Conservation (phyloP, 2,797 vertebrate genomes). For the Lateolabrax maculatus region DNA sequence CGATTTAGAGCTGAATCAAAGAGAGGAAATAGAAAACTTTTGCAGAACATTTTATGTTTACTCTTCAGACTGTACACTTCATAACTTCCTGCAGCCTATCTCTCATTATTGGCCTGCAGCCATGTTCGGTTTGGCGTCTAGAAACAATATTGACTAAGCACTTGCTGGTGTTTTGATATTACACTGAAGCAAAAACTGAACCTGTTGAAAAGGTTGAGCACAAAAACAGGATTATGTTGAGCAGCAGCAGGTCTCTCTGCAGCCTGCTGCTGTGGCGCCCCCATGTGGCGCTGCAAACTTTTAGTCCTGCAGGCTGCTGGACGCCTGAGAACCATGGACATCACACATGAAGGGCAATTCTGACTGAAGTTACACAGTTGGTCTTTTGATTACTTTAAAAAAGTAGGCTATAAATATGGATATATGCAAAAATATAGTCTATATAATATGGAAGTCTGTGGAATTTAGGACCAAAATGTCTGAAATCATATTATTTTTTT, state of each 20-base stretch:
- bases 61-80: not conserved
- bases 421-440: not conserved
- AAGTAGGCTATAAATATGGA: not conserved
- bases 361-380: not conserved
- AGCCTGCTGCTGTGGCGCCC: conserved; percentile 64
- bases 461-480: not conserved
- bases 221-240: not conserved
- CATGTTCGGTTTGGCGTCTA: not conserved
- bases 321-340: not conserved
- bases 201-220: conserved; percentile 4
- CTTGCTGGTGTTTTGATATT: conserved; percentile 10
- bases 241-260: conserved; percentile 38
- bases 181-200: not conserved
- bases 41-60: too few species aligned
- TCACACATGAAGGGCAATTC: not conserved
- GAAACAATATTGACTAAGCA: conserved; percentile 8
- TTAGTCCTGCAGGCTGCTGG: not conserved
- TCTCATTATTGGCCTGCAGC: not conserved
- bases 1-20: not conserved
- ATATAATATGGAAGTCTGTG: too few species aligned
- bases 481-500: not conserved
- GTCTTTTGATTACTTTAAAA: not conserved
- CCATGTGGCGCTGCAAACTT: conserved; percentile 69
- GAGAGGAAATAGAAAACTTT: not conserved
- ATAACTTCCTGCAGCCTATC: too few species aligned